Evolutionary conservation across 1,140 invertebrate genomes (phyloP).

Genomic region (Bombus sylvicola): DNA sequence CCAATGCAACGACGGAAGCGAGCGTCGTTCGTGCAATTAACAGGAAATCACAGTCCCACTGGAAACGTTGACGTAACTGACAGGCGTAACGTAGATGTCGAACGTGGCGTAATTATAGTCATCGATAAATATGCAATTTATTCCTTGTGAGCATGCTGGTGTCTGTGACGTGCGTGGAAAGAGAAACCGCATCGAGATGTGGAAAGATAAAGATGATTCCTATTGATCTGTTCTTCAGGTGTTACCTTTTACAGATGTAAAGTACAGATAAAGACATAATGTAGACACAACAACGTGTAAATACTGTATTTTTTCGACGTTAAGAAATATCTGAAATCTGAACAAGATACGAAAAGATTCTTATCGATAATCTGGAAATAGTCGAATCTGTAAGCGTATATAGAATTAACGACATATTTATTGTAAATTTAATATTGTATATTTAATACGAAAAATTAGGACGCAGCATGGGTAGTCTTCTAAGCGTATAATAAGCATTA

Average conservation of each 20-base stretch:
- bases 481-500: no score
- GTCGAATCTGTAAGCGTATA: no score
- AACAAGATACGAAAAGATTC: no score
- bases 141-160: not conserved
- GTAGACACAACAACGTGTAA: not conserved
- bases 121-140: slow-evolving; percentile 26
- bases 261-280: not conserved
- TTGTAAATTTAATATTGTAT: no score
- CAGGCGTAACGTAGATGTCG: slow-evolving; percentile 2
- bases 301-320: no score
- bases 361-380: no score
- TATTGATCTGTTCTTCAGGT: not conserved
- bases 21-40: slow-evolving; percentile 19
- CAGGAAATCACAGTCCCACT: slow-evolving; percentile 26
- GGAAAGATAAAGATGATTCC: not conserved
- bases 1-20: slow-evolving; percentile 18
- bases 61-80: slow-evolving; percentile 25
- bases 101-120: slow-evolving; percentile 6
- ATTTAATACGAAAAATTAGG: no score
- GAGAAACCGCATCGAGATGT: not conserved
- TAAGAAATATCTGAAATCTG: no score
- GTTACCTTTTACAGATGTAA: not conserved
- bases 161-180: not conserved
- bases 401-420: no score
- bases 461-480: no score